These are phyloP conservation scores for Lutraria rhynchaena DNA, from an alignment of 1,140 invertebrate species.

Conservation along the genomic window DNA sequence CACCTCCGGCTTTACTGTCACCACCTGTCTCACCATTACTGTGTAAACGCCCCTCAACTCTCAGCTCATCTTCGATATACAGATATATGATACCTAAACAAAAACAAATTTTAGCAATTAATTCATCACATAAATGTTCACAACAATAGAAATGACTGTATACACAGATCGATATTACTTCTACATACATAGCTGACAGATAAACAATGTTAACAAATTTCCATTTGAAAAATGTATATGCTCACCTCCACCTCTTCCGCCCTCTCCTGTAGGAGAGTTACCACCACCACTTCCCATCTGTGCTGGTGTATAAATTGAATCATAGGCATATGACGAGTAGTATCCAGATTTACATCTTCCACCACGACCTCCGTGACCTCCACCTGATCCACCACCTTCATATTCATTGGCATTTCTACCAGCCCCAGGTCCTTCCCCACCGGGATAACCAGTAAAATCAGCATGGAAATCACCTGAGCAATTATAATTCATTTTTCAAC, in stretches of 20 bases:
- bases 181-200: neutral
- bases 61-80: conserved; percentile 68
- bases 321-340: conserved; percentile 69
- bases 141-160: neutral
- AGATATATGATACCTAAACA: conserved; percentile 67
- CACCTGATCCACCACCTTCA: conserved; percentile 69
- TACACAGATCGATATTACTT: neutral
- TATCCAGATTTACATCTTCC: conserved; percentile 65
- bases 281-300: conserved; percentile 74
- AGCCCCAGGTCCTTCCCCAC: conserved; percentile 62
- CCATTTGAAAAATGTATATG: neutral
- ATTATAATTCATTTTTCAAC: neutral
- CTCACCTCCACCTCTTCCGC: conserved; percentile 72
- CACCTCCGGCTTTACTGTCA: conserved; percentile 66
- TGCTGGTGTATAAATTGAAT: conserved; percentile 66
- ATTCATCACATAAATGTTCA: neutral
- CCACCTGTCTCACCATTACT: conserved; percentile 69
- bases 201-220: neutral
- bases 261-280: conserved; percentile 24
- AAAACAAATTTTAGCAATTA: neutral
- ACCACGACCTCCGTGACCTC: conserved; percentile 73
- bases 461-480: conserved; percentile 73
- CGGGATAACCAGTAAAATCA: conserved; percentile 68
- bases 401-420: conserved; percentile 58
- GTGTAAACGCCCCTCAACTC: conserved; percentile 75